phyloP scores from a whole-genome alignment of 2,888 invertebrate genomes.

The Geotrupes spiniger region DNA sequence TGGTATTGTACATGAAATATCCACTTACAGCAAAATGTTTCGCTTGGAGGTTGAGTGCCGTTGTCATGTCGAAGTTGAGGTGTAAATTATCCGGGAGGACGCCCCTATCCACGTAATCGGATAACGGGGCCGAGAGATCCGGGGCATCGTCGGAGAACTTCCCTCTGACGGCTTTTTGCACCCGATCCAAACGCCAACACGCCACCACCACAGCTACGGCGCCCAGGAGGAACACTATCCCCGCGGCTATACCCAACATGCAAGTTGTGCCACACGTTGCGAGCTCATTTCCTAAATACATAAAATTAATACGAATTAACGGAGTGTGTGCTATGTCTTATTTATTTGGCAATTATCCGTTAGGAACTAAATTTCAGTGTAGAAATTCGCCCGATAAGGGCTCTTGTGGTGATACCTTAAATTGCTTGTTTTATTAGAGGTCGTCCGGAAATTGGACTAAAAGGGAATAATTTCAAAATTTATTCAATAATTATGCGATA shows the following conservation, averaged over 20 bases:
- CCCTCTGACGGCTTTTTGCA: slow-evolving; percentile 40
- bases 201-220: slow-evolving; percentile 39
- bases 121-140: slow-evolving; percentile 42
- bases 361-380: too few relatives aligned
- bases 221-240: slow-evolving; percentile 44
- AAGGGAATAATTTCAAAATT: too few relatives aligned
- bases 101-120: slow-evolving; percentile 41
- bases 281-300: slow-evolving; percentile 32
- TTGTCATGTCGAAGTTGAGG: slow-evolving; percentile 46
- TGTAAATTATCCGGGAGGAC: slow-evolving; percentile 40
- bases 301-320: too few relatives aligned
- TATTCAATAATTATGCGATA: too few relatives aligned
- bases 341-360: too few relatives aligned
- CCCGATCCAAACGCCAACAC: slow-evolving; percentile 41
- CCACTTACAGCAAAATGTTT: slow-evolving; percentile 40
- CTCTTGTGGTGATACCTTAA: too few relatives aligned
- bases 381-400: too few relatives aligned
- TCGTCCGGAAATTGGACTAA: too few relatives aligned
- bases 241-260: slow-evolving; percentile 49
- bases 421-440: too few relatives aligned
- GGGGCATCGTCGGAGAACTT: slow-evolving; percentile 40
- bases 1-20: too few relatives aligned
- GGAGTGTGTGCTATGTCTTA: too few relatives aligned
- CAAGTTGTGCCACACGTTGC: slow-evolving; percentile 52
- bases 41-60: slow-evolving; percentile 35